Evolutionary conservation across 1,140 invertebrate genomes (phyloP), one percentile per base, ranked within the genome.

Genomic region (Halyomorpha halys): DNA sequence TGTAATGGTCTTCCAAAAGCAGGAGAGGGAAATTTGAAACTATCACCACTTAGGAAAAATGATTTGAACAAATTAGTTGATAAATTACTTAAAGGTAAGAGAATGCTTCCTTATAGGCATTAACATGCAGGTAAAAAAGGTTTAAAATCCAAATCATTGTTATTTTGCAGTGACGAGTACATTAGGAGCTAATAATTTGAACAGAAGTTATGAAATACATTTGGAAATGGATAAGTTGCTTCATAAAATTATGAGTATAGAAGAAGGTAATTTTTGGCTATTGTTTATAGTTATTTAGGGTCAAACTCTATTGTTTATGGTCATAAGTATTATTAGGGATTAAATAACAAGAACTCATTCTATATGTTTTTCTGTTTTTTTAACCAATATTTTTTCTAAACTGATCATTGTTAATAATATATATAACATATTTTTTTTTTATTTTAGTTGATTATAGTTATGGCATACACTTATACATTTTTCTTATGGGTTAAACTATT

Each of bases 181-280:
- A 8, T 44, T 68, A 44, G 62, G 64, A 18, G 11, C 63, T 25
- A 23, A 66, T 19, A 25, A 18, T 60, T 60, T 49, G 19, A 19
- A 65, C 16, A 76, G 75, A 68, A 78, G 79, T 68, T 77, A 74
- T 74, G 76, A 79, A 16, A 75, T 77, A 59, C 77, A 77, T 68
- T 45, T 72, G 21, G 75, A 77, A 67, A 75, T 80, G 30, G 70
- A 74, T 65, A 72, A 73, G 18, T 56, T 79, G 8, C 69, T 81
- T n/a, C 71, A 76, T 65, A 76, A 77, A 68, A 75, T 80, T 9
- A 68, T 71, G 39, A 72, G 74, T 65, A 70, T 79, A 54, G 79
- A 81, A 70, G 61, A 61, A 66, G 70, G 69, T 71, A 56, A 64
- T 45, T 63, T 54, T 44, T 47, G 15, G 30, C n/a, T 30, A 30